Percentiles rank a stretch among this genome's conserved stretches.
These are phyloP conservation scores for Endotricha flammealis DNA, from an alignment of 2,888 invertebrate species.

Conservation along the genomic window DNA sequence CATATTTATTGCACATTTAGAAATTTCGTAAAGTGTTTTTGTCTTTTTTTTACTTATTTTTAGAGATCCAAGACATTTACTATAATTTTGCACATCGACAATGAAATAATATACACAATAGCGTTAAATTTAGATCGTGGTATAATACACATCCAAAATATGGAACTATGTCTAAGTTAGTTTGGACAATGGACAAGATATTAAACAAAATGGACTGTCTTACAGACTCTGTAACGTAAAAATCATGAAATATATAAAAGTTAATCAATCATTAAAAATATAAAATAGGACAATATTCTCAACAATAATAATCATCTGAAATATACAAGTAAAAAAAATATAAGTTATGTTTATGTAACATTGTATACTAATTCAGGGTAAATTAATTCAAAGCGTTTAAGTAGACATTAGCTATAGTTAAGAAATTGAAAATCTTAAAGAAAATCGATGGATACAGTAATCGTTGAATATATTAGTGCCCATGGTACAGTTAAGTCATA, in stretches of 20 bases:
- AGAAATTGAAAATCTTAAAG: neutral
- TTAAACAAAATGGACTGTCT: slow-evolving; percentile 65
- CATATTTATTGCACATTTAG: slow-evolving; percentile 80
- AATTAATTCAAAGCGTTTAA: slow-evolving; percentile 31
- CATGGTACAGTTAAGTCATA: slow-evolving; percentile 15
- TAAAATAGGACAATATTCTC: slow-evolving; percentile 66
- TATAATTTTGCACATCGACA: slow-evolving; percentile 78
- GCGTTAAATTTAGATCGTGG: slow-evolving; percentile 69
- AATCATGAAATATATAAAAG: slow-evolving; percentile 54
- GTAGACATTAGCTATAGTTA: slow-evolving; percentile 5
- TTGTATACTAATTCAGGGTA: slow-evolving; percentile 50
- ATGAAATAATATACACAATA: slow-evolving; percentile 76
- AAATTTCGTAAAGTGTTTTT: slow-evolving; percentile 77
- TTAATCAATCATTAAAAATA: slow-evolving; percentile 64
- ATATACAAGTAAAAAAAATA: slow-evolving; percentile 74
- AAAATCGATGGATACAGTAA: neutral
- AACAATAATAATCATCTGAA: slow-evolving; percentile 75
- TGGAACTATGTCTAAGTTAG: slow-evolving; percentile 73
- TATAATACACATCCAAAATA: slow-evolving; percentile 77
- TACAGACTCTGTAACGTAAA: slow-evolving; percentile 47
- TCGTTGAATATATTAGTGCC: slow-evolving; percentile 19
- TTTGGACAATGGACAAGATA: slow-evolving; percentile 74
- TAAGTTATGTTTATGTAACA: slow-evolving; percentile 61
- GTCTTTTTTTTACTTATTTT: slow-evolving; percentile 75
- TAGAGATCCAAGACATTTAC: slow-evolving; percentile 78